Percentiles rank a stretch among this genome's conserved stretches.
These are phyloP conservation scores for Naja naja DNA, from an alignment of 2,113 vertebrate genomes.

Conservation along the genomic window DNA sequence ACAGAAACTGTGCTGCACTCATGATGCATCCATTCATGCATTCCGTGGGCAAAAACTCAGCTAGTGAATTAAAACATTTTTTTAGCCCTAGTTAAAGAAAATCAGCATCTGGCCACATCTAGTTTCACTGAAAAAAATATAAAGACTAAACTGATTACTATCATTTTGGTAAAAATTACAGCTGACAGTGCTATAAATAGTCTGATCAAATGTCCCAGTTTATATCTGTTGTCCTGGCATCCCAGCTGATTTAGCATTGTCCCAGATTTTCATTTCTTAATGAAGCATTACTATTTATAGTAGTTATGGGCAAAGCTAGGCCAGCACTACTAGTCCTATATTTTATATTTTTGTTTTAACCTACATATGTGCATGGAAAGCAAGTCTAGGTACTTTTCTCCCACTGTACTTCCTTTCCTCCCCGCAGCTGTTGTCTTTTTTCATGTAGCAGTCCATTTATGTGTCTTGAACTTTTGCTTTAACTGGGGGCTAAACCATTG, in stretches of 20 bases:
- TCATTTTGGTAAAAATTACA: neutral
- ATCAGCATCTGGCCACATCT: neutral
- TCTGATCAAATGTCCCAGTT: neutral
- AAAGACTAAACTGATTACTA: neutral
- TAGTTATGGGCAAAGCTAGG: neutral
- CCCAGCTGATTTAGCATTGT: neutral
- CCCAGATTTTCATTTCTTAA: neutral
- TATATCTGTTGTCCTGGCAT: neutral
- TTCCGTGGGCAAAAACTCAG: neutral
- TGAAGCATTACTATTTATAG: neutral
- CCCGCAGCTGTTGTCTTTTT: neutral
- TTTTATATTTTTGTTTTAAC: neutral
- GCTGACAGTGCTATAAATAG: neutral
- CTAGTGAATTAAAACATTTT: neutral
- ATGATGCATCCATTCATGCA: neutral
- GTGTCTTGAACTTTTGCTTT: neutral
- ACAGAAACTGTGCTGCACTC: neutral
- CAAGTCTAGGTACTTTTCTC: neutral
- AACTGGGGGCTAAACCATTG: neutral
- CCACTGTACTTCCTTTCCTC: neutral
- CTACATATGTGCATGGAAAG: neutral
- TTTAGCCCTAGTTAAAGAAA: neutral
- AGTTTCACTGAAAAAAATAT: neutral
- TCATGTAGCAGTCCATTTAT: neutral
- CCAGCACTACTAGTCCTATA: neutral